Percentiles rank a stretch among this genome's conserved stretches.
These are phyloP conservation scores for Montipora capitata DNA, from an alignment of 92 coral and sea anemone genomes.

Conservation along the genomic window DNA sequence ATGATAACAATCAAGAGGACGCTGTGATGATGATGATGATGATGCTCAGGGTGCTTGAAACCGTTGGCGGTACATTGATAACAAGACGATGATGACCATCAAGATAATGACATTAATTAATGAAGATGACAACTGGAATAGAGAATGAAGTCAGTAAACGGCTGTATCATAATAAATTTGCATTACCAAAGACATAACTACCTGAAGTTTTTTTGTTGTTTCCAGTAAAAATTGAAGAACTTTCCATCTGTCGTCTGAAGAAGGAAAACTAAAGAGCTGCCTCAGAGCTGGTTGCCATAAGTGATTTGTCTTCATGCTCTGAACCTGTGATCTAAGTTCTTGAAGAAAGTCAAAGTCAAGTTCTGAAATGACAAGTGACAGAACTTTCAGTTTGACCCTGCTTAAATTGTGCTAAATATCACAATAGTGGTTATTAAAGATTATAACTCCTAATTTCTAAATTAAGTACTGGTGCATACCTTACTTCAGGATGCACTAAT, in stretches of 20 bases:
- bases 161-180: not conserved
- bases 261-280: constrained; percentile 74
- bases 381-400: too few relatives aligned
- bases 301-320: constrained; percentile 76
- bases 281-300: constrained; percentile 85
- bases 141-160: not conserved
- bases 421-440: too few relatives aligned
- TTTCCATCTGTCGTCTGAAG: constrained; percentile 46
- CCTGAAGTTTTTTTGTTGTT: constrained; percentile 82
- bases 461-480: too few relatives aligned
- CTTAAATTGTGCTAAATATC: too few relatives aligned
- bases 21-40: not conserved
- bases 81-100: too few relatives aligned
- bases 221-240: constrained; percentile 76
- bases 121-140: not conserved
- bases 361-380: constrained; percentile 38
- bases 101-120: not conserved
- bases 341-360: constrained; percentile 85
- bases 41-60: not conserved
- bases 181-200: not conserved
- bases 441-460: too few relatives aligned
- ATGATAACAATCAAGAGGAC: too few relatives aligned
- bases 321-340: constrained; percentile 65
- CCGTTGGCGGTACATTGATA: too few relatives aligned
- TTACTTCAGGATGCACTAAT: too few relatives aligned